Evolutionary conservation across 2,113 vertebrate genomes (phyloP), one percentile per base, ranked within the genome.

Genomic region (Lophochroa leadbeateri): DNA sequence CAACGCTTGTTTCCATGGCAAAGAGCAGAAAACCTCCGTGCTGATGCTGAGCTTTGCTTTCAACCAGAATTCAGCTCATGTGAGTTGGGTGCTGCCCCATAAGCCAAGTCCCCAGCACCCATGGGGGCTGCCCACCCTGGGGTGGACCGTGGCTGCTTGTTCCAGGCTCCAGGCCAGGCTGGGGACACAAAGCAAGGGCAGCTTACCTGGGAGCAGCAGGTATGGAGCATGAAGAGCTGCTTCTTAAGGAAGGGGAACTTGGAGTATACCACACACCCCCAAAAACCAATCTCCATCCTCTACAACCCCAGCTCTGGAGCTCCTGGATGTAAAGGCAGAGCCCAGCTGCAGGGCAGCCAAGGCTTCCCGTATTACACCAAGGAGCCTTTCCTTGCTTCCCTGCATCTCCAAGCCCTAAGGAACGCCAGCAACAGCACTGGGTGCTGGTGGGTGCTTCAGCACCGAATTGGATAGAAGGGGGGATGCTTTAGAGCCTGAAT

Each of bases 1-100:
- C 86, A 90, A 84, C 60, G 17, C 82, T 4, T 7, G 94, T 96
- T 94, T 94, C 95, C 95, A 90, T 95, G 94, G 94, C 60, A 35
- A 92, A 85, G 94, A 70, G 75, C 80, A 17, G n/a, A 70, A 47
- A 72, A 81, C 65, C 50, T 76, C 64, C 63, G 4, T 2, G 71
- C 53, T 16, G 68, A 61, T 18, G 57, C 52, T 4, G 44, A 90
- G 86, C 60, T 81, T 77, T 16, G 58, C 74, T 55, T 43, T 19
- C 11, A 46, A 13, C 37, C 33, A 11, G 12, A 6, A 47, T 39
- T 41, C 82, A 15, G 55, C 68, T 70, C 39, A 0, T 57, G 43
- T 43, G 2, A 15, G 17, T 25, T 7, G 19, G 72, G 50, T 28
- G 11, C 90, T 65, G 60, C 72, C 71, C 82, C 18, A 0, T 1